Evolutionary conservation across 2,113 vertebrate genomes (phyloP).

Genomic region (Gobiocypris rarus): DNA sequence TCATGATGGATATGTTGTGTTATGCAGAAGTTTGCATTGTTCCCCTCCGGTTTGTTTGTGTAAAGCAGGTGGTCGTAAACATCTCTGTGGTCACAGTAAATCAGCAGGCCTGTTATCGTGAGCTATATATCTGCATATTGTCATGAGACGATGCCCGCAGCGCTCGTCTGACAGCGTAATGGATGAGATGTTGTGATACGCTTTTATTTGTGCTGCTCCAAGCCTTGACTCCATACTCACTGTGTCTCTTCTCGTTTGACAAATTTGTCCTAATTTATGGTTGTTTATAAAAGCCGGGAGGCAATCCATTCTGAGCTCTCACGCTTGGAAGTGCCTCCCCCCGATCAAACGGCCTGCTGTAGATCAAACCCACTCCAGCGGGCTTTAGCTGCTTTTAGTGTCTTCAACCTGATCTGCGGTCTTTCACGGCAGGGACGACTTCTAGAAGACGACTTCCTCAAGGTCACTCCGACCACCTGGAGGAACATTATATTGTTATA

Average conservation of each 20-base stretch:
- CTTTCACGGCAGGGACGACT: background rate
- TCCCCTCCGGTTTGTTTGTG: conserved; percentile 4
- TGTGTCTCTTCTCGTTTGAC: conserved; percentile 55
- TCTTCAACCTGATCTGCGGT: conserved; percentile 11
- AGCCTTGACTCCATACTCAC: conserved; percentile 35
- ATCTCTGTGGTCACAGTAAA: conserved; percentile 38
- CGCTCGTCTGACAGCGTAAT: conserved; percentile 53
- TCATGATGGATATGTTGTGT: background rate
- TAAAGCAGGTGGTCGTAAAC: conserved; percentile 26
- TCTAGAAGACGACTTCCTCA: background rate
- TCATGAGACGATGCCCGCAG: background rate
- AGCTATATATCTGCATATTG: conserved; percentile 48
- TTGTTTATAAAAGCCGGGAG: conserved; percentile 52
- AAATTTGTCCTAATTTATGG: conserved; percentile 64
- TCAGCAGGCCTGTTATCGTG: background rate
- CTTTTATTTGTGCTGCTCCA: conserved; percentile 56
- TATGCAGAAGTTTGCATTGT: background rate
- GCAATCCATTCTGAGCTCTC: conserved; percentile 48
- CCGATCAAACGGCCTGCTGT: conserved; percentile 35
- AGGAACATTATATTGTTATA: background rate
- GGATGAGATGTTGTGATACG: conserved; percentile 54
- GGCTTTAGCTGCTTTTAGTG: conserved; percentile 44
- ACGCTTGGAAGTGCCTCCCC: conserved; percentile 21
- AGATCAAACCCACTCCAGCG: conserved; percentile 46
- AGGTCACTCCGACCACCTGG: conserved; percentile 9